These are phyloP conservation scores for Mamestra brassicae DNA, from an alignment of 2,888 invertebrate genomes.

Conservation along the genomic window DNA sequence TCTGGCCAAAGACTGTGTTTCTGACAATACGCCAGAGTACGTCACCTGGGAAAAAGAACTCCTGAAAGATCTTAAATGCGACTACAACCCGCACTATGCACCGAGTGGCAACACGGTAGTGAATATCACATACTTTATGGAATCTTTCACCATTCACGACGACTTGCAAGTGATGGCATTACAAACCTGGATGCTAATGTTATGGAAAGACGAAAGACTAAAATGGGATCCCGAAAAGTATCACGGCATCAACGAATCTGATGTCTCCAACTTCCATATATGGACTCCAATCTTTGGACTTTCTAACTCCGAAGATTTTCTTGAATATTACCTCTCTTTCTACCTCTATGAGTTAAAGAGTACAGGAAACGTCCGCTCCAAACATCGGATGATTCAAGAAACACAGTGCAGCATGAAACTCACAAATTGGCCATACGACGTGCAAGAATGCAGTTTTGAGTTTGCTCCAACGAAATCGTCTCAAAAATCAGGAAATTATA, in stretches of 20 bases:
- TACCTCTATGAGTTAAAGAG: slow-evolving; percentile 54
- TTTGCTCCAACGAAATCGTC: slow-evolving; percentile 38
- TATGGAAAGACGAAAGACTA: slow-evolving; percentile 69
- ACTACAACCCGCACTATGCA: not conserved
- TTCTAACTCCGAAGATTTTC: slow-evolving; percentile 49
- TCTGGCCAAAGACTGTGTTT: slow-evolving; percentile 27
- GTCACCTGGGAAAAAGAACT: slow-evolving; percentile 64
- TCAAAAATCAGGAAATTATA: not conserved
- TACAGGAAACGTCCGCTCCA: slow-evolving; percentile 64
- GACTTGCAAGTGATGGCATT: slow-evolving; percentile 65
- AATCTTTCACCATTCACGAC: slow-evolving; percentile 65
- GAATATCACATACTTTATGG: slow-evolving; percentile 59
- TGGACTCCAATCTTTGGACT: slow-evolving; percentile 70
- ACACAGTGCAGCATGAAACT: slow-evolving; percentile 66
- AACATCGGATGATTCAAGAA: slow-evolving; percentile 22
- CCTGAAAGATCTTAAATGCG: slow-evolving; percentile 34
- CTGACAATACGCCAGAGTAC: slow-evolving; percentile 30
- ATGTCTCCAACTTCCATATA: slow-evolving; percentile 17
- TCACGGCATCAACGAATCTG: slow-evolving; percentile 57
- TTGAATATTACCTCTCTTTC: not conserved
- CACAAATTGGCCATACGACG: slow-evolving; percentile 74
- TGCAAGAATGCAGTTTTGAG: slow-evolving; percentile 68
- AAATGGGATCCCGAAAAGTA: slow-evolving; percentile 71
- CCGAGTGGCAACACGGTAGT: slow-evolving; percentile 48
- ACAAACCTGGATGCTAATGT: slow-evolving; percentile 48